Conservation (phyloP, 2,113 vertebrate genomes). For the Semnopithecus entellus region DNA sequence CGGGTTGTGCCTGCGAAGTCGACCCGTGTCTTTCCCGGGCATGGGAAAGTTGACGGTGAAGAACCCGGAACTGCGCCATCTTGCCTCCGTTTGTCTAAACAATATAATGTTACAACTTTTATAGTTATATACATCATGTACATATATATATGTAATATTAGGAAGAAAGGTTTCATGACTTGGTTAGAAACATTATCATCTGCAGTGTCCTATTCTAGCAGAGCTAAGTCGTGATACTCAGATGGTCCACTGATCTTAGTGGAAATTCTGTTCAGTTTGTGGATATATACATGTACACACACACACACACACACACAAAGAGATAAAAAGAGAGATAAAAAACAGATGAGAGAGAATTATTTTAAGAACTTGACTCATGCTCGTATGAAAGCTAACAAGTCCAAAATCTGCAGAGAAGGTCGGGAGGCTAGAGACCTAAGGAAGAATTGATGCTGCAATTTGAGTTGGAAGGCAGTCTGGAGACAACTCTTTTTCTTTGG, state of each 20-base stretch:
- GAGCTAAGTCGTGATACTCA: neutral
- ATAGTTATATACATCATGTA: no score
- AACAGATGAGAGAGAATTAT: neutral
- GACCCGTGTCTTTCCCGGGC: no score
- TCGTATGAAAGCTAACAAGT: neutral
- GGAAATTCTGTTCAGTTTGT: neutral
- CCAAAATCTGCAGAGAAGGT: neutral
- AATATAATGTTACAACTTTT: no score
- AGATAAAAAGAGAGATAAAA: neutral
- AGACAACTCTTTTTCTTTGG: neutral
- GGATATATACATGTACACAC: neutral
- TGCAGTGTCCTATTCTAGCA: neutral
- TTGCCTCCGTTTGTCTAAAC: no score
- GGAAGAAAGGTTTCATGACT: neutral
- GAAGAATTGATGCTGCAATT: neutral
- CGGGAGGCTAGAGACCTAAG: rapidly evolving
- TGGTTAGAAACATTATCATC: neutral
- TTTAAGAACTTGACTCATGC: neutral
- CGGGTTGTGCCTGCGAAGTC: no score
- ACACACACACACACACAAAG: no score
- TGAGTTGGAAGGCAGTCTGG: neutral
- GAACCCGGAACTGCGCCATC: no score
- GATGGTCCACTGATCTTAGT: neutral
- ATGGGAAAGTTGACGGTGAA: no score
- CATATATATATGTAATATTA: no score